Evolutionary conservation across 64 coral and sea anemone species (phyloP).

Genomic region (Montipora cactus): DNA sequence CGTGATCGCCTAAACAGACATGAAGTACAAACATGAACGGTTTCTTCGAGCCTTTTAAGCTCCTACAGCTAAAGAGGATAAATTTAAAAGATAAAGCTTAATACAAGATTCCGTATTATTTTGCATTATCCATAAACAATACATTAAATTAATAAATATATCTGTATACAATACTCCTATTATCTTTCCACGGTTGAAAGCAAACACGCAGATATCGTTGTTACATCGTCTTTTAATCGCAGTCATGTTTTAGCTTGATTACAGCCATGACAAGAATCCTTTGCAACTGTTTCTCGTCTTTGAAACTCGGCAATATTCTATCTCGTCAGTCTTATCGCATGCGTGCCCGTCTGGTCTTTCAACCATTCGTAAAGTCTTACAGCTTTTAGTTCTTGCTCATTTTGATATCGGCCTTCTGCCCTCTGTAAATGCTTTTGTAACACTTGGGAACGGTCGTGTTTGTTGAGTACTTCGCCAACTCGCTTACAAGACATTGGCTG

Average conservation of each 20-base stretch:
- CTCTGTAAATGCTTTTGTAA: not conserved
- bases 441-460: not conserved
- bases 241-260: not conserved
- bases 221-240: not conserved
- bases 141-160: no score
- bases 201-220: not conserved
- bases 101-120: no score
- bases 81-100: no score
- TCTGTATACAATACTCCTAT: no score
- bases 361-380: constrained; percentile 23
- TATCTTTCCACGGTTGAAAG: no score
- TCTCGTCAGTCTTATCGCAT: not conserved
- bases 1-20: no score
- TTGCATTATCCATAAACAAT: no score
- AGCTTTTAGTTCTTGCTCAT: not conserved
- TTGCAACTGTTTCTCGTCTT: not conserved
- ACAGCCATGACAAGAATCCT: not conserved
- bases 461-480: not conserved
- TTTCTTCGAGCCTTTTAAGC: no score
- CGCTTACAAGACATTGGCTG: not conserved
- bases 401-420: not conserved
- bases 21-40: no score
- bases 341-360: not conserved
- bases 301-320: not conserved
- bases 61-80: no score